These are phyloP conservation scores for Spea bombifrons DNA, from an alignment of 2,113 vertebrate species.

Conservation along the genomic window DNA sequence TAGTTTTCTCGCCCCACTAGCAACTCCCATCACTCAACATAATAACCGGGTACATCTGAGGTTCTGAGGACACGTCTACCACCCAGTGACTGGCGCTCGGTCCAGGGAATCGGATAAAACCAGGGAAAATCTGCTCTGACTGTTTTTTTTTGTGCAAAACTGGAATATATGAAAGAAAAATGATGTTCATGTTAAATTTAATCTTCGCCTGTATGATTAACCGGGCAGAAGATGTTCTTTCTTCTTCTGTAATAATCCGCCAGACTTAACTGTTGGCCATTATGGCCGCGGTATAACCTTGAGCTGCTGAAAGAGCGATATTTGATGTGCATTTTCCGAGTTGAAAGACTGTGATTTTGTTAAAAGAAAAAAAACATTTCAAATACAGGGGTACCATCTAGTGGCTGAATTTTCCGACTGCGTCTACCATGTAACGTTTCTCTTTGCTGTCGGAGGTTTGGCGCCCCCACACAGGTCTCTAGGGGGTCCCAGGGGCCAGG, in stretches of 20 bases:
- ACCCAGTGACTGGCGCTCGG: neutral
- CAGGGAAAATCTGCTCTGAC: neutral
- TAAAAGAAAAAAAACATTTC: conserved; percentile 10
- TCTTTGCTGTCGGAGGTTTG: neutral
- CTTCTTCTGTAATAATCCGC: conserved; percentile 43
- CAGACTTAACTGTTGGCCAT: conserved; percentile 40
- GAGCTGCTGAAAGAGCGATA: conserved; percentile 12
- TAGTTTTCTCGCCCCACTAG: no score
- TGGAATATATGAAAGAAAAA: conserved; percentile 4
- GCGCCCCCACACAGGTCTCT: no score
- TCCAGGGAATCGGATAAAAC: neutral
- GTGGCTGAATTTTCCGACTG: neutral
- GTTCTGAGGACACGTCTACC: neutral
- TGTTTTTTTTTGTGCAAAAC: conserved; percentile 2
- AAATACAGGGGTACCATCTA: conserved; percentile 51
- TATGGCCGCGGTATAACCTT: neutral
- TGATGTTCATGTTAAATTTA: conserved; percentile 25
- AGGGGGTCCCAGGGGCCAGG: no score
- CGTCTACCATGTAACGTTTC: neutral
- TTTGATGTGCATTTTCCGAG: conserved; percentile 23
- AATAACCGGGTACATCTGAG: neutral
- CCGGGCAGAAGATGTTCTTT: conserved; percentile 34
- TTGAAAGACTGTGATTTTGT: no score
- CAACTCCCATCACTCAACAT: neutral
- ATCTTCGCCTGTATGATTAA: conserved; percentile 27